Evolutionary conservation across 2,113 vertebrate species (phyloP), one percentile per base, ranked within the genome.

Genomic region (Amazona guildingii): DNA sequence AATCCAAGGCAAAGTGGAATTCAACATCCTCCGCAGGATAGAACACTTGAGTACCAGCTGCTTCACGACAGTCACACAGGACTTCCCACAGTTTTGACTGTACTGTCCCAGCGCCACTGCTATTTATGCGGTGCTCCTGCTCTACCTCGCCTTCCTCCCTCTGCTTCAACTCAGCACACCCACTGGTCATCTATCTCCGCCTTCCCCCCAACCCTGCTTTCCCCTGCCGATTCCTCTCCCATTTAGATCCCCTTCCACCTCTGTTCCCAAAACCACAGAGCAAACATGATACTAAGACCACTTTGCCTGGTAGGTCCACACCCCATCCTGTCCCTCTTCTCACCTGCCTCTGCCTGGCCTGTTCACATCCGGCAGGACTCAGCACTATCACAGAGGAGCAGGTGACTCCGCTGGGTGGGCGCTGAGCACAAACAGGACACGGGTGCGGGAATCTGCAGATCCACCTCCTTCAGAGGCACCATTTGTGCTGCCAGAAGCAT

Each of bases 391-490:
- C 37, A 2, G 44, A 14, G 59, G 24, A 62, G 66, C 5, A 3
- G 16, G 49, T 2, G 23, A 23, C 72, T 37, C 23, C 5, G 21
- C 57, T 4, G 52, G 74, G 41, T 1, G 6, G 24, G 44, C 1
- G 1, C 23, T 1, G 10, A 15, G n/a, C 19, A 20, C 0, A 2
- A 57, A 6, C 59, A 19, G 69, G 55, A 15, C 74, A 19, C 0
- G 2, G 29, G 27, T 2, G 33, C 20, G 63, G 67, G 75, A 61
- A 92, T n/a, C 17, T 1, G 4, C 7, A 16, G 29, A 64, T 46
- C 24, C 35, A 15, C 21, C 55, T 62, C 29, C 87, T 74, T 6
- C 28, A 16, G 69, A 25, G 66, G 24, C 2, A 11, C 83, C 2
- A 27, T 13, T 16, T 15, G 62, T 11, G 62, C 52, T 24, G 29